Percentiles rank a stretch among this genome's conserved stretches.
These are phyloP conservation scores for Drosophila mulleri DNA, from an alignment of 2,888 invertebrate species.

Conservation along the genomic window DNA sequence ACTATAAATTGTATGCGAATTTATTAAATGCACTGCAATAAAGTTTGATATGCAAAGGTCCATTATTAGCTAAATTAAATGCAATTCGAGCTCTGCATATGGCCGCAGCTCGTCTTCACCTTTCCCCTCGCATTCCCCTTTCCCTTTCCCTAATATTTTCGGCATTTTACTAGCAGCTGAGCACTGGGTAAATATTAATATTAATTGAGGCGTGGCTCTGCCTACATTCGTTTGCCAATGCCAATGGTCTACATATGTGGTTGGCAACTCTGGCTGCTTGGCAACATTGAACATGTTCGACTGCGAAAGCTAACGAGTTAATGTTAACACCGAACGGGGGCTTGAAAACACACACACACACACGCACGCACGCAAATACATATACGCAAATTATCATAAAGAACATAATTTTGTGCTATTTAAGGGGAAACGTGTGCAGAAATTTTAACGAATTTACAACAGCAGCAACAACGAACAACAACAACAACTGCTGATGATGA, in stretches of 20 bases:
- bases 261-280: conserved; percentile 31
- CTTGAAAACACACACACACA: neutral
- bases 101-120: neutral
- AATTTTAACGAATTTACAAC: conserved; percentile 57
- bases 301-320: conserved; percentile 44
- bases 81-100: neutral
- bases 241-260: conserved; percentile 22
- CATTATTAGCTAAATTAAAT: conserved; percentile 35
- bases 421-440: conserved; percentile 54
- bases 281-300: conserved; percentile 53
- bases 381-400: conserved; percentile 70
- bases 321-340: neutral
- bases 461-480: conserved; percentile 16
- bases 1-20: too few relatives aligned
- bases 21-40: neutral
- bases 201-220: conserved; percentile 15
- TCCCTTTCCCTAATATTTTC: neutral
- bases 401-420: conserved; percentile 76
- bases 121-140: neutral
- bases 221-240: conserved; percentile 5
- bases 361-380: conserved; percentile 7
- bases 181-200: conserved; percentile 38
- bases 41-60: neutral
- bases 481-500: conserved; percentile 15
- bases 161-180: conserved; percentile 41